Evolutionary conservation across 2,113 vertebrate species (phyloP).

Genomic region (Lucifuga dentata): DNA sequence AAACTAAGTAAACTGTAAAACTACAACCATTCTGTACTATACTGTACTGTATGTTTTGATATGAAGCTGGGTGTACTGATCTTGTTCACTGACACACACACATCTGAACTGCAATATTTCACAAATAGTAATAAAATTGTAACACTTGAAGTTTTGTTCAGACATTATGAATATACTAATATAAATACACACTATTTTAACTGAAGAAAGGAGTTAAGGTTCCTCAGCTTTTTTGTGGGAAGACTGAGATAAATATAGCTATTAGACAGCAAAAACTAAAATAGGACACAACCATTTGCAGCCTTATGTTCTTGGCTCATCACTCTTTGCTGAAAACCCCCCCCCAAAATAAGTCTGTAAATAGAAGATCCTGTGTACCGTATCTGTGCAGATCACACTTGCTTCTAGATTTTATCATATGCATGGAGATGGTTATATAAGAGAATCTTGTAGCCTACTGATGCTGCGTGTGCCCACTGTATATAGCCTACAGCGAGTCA

Average conservation of each 20-base stretch:
- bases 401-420: slow-evolving; percentile 59
- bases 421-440: slow-evolving; percentile 57
- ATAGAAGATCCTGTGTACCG: slow-evolving; percentile 37
- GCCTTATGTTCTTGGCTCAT: slow-evolving; percentile 59
- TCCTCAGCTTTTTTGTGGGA: slow-evolving; percentile 45
- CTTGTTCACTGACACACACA: no score
- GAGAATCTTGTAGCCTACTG: slow-evolving; percentile 62
- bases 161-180: neutral
- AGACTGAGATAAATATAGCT: slow-evolving; percentile 60
- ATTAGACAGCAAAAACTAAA: slow-evolving; percentile 54
- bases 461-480: slow-evolving; percentile 46
- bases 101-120: no score
- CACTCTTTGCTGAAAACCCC: slow-evolving; percentile 13
- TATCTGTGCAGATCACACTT: slow-evolving; percentile 53
- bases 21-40: no score
- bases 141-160: slow-evolving; percentile 23
- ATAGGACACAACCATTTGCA: slow-evolving; percentile 52
- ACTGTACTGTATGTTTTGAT: no score
- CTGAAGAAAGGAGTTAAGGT: slow-evolving; percentile 22
- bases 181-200: no score
- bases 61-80: no score
- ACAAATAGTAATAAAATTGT: slow-evolving; percentile 29
- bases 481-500: slow-evolving; percentile 40
- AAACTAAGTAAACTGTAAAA: neutral
- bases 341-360: slow-evolving; percentile 19